Evolutionary conservation across 1,140 invertebrate genomes (phyloP).

Genomic region (Drosophila carrolli): DNA sequence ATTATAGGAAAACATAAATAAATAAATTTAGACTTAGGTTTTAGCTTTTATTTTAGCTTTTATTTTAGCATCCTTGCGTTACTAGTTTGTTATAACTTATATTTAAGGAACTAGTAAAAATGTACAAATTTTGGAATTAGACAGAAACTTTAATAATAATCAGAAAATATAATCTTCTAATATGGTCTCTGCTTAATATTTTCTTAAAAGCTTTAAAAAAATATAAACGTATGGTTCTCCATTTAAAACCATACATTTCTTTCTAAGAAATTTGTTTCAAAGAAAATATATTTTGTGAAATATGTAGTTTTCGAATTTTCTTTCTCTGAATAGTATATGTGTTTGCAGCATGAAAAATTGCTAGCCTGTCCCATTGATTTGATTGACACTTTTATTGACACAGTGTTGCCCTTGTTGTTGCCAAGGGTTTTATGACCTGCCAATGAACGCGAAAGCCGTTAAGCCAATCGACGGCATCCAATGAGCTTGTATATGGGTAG

Average conservation of each 20-base stretch:
- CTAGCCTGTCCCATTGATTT: slow-evolving; percentile 71
- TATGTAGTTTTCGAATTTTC: neutral
- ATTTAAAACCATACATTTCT: no score
- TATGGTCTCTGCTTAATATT: neutral
- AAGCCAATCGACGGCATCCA: slow-evolving; percentile 42
- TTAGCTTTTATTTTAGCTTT: no score
- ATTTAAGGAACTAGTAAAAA: no score
- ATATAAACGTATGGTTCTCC: neutral
- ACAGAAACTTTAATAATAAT: no score
- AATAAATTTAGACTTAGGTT: no score
- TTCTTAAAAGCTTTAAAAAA: neutral
- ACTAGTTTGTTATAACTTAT: no score
- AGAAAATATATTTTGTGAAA: no score
- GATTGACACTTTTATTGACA: slow-evolving; percentile 82
- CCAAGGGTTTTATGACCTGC: slow-evolving; percentile 73
- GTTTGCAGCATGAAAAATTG: slow-evolving; percentile 61
- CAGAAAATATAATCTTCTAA: no score
- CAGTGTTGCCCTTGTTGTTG: slow-evolving; percentile 52
- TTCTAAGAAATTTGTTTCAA: no score
- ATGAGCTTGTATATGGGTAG: slow-evolving; percentile 14
- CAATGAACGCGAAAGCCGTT: slow-evolving; percentile 55
- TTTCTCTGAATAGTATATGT: slow-evolving; percentile 8
- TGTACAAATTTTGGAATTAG: no score
- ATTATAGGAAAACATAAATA: no score
- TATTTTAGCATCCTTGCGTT: no score